Percentiles rank a stretch among this genome's conserved stretches.
phyloP scores from a whole-genome alignment of 2,113 vertebrate genomes.

The Psettodes erumei region DNA sequence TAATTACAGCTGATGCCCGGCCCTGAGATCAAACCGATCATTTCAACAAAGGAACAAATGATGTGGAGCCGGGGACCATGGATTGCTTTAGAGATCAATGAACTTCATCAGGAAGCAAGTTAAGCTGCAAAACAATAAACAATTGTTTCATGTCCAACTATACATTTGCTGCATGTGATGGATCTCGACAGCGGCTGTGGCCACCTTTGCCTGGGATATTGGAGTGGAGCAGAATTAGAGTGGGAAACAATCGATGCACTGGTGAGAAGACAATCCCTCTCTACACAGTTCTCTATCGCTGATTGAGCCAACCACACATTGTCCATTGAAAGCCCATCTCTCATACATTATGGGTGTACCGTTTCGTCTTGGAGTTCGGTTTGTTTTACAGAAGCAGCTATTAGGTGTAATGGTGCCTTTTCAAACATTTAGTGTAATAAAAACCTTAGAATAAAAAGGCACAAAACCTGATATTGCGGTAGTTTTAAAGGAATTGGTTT shows the following conservation, averaged over 20 bases:
- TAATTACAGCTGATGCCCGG: constrained; percentile 74
- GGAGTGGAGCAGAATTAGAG: constrained; percentile 62
- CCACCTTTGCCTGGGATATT: constrained; percentile 55
- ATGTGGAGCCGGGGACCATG: constrained; percentile 39
- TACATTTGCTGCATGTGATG: constrained; percentile 59
- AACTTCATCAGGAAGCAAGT: constrained; percentile 72
- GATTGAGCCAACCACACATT: constrained; percentile 40
- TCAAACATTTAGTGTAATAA: constrained; percentile 18
- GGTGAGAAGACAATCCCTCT: constrained; percentile 64
- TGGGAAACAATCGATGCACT: constrained; percentile 63
- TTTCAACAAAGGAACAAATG: constrained; percentile 63
- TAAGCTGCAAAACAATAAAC: constrained; percentile 73
- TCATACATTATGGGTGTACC: constrained; percentile 35
- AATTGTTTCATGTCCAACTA: constrained; percentile 64
- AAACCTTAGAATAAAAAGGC: not conserved
- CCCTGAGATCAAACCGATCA: constrained; percentile 66
- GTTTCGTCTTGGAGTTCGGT: constrained; percentile 5
- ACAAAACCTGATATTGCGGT: not conserved
- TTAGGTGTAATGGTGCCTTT: constrained; percentile 14
- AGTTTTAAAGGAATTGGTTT: not conserved
- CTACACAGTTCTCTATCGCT: constrained; percentile 24
- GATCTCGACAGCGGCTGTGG: constrained; percentile 47
- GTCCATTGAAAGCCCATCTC: constrained; percentile 40
- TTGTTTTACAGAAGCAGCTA: constrained; percentile 28
- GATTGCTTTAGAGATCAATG: constrained; percentile 74